Evolutionary conservation across 2,888 invertebrate genomes (phyloP).

Genomic region (Aelia acuminata): DNA sequence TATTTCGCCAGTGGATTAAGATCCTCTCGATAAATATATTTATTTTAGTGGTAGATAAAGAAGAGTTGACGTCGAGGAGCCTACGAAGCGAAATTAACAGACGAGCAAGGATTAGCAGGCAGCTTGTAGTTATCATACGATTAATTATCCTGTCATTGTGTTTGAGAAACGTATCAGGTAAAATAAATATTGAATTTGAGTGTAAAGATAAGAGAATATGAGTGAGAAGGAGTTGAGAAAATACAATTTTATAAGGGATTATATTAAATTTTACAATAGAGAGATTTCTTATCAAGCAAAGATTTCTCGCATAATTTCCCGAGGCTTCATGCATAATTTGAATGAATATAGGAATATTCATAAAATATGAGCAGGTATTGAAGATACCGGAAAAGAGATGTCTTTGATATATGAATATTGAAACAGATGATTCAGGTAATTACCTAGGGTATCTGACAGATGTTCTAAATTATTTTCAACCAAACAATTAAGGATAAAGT

Average conservation of each 20-base stretch:
- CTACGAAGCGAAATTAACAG: background rate
- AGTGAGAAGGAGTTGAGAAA: background rate
- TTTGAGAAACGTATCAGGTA: background rate
- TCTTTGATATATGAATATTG: too few relatives aligned
- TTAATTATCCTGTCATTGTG: constrained; percentile 1
- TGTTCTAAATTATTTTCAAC: too few relatives aligned
- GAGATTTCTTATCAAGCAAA: too few relatives aligned
- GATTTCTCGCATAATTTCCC: too few relatives aligned
- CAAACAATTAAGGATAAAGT: too few relatives aligned
- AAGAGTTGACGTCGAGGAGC: background rate
- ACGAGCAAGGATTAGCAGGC: background rate
- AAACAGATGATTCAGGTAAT: too few relatives aligned
- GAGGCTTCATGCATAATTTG: too few relatives aligned
- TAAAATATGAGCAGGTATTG: too few relatives aligned
- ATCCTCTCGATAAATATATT: background rate
- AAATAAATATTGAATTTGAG: background rate
- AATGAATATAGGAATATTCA: too few relatives aligned
- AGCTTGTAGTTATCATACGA: background rate
- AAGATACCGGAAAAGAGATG: too few relatives aligned
- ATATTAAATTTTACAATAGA: too few relatives aligned
- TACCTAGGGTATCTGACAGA: too few relatives aligned
- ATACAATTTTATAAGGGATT: background rate
- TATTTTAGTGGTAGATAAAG: background rate
- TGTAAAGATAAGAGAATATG: background rate
- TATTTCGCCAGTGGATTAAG: background rate